Evolutionary conservation across 2,797 vertebrate genomes (phyloP), one percentile per base, ranked within the genome.

Genomic region (Hypotaenidia philippensis): DNA sequence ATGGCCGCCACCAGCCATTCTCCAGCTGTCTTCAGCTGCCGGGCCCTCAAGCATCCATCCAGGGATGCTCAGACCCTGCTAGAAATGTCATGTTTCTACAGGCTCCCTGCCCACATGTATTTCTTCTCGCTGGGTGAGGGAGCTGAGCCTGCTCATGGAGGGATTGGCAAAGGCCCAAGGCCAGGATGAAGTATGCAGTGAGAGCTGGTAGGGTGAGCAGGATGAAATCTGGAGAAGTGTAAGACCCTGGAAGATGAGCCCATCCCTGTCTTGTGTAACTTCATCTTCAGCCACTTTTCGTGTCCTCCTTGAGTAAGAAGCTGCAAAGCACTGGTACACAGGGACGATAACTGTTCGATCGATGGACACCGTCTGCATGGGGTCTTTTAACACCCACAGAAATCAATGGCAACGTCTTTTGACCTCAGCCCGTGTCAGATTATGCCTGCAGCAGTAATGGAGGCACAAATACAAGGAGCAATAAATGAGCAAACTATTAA

Each of bases 401-500:
- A 91, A 96, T 94, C 93, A 91, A 94, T 72, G 77, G 87, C 65
- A 94, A 20, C n/a, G 76, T 79, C 87, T 53, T 56, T 26, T 16
- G 36, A 36, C 77, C 80, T 84, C 70, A 53, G 63, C 52, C 66
- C 18, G 0, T 17, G 32, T 2, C 71, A 63, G 52, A 91, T 64
- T 13, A 50, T 2, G 40, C 85, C 45, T 34, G 77, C 80, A 72
- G 87, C 80, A 84, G 52, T 32, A 90, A 94, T 5, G 31, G 52
- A 90, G 72, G 83, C 23, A 7, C 25, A 94, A 88, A 91, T 5
- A 91, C 10, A 19, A 66, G 74, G 23, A 70, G 74, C n/a, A 91
- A 74, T 38, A 94, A 93, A 89, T 14, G 72, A 94, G 63, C 91
- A 84, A 90, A 94, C 69, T 86, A 74, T 74, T 91, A 94, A 91